Conservation (phyloP, 2,113 vertebrate genomes). For the Cervus canadensis region DNA sequence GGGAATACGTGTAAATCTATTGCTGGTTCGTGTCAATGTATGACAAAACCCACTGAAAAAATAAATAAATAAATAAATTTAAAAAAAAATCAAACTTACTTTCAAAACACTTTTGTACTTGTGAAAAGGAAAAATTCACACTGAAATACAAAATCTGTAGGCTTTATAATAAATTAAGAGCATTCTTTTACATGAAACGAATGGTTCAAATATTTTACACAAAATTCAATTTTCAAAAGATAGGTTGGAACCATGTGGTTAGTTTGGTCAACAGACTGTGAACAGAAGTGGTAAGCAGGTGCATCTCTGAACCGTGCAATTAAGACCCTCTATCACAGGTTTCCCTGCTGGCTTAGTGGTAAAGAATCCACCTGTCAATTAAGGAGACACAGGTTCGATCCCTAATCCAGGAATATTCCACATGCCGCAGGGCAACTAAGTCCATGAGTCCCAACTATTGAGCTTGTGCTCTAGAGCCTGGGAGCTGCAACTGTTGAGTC, state of each 20-base stretch:
- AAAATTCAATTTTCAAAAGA: conserved; percentile 10
- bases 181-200: neutral
- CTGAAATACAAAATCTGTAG: neutral
- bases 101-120: neutral
- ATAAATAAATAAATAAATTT: no score
- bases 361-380: neutral
- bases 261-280: neutral
- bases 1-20: no score
- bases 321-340: neutral
- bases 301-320: neutral
- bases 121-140: neutral
- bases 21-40: no score
- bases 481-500: neutral
- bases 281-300: neutral
- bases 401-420: neutral
- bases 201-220: conserved; percentile 8
- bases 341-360: neutral
- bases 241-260: neutral
- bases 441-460: neutral
- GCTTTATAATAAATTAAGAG: neutral
- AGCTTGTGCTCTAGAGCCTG: neutral
- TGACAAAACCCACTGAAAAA: no score
- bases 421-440: neutral
- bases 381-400: neutral
- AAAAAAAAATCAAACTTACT: neutral